Evolutionary conservation across 2,113 vertebrate genomes (phyloP).

Genomic region (Martes martes): DNA sequence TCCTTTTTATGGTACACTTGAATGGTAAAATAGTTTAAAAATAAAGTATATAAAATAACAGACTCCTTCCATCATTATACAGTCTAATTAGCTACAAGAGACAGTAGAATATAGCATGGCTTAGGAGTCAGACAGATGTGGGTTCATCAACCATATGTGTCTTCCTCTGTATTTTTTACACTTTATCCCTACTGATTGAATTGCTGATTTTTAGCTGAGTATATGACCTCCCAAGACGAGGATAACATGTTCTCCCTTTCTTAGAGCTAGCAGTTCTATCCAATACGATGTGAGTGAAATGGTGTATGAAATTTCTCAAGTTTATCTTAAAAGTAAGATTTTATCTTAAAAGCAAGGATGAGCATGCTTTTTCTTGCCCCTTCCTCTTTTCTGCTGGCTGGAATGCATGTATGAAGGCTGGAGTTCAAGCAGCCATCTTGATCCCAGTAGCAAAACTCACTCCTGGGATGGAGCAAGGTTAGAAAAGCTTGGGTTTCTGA

Average conservation of each 20-base stretch:
- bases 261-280: background rate
- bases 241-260: background rate
- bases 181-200: background rate
- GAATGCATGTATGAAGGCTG: background rate
- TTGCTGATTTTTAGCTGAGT: background rate
- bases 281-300: background rate
- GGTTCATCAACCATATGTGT: background rate
- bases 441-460: background rate
- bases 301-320: background rate
- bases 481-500: background rate
- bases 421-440: background rate
- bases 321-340: background rate
- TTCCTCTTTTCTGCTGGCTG: background rate
- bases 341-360: background rate
- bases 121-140: background rate
- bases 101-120: background rate
- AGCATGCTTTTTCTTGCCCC: background rate
- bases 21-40: background rate
- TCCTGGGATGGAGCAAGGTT: background rate
- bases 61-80: background rate
- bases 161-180: background rate
- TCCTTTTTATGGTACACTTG: background rate
- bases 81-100: background rate
- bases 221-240: background rate
- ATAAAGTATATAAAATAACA: background rate